phyloP scores from a whole-genome alignment of 2,888 invertebrate genomes.

The Gymnosoma rotundatum region DNA sequence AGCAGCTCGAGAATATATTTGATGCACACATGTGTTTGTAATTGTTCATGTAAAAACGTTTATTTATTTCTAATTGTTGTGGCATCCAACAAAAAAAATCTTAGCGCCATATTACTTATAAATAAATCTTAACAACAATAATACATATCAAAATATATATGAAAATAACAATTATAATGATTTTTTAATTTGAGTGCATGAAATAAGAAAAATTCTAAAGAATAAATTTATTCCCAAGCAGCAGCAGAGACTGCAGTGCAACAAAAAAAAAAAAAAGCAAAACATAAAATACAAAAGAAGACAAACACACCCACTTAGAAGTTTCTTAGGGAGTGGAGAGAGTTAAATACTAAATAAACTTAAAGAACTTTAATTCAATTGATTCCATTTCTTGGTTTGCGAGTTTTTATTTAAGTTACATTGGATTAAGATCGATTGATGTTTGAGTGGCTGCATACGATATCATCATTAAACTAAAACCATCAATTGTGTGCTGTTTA shows the following conservation, averaged over 20 bases:
- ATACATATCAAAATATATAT: constrained; percentile 26
- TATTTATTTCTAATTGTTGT: constrained; percentile 42
- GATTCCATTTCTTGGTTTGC: not conserved
- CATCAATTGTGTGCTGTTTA: not conserved
- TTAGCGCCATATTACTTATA: constrained; percentile 64
- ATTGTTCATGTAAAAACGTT: constrained; percentile 41
- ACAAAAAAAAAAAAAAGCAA: too few relatives aligned
- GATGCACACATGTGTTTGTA: constrained; percentile 6
- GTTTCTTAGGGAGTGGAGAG: constrained; percentile 13
- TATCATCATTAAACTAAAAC: not conserved
- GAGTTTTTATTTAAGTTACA: not conserved
- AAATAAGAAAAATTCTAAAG: not conserved
- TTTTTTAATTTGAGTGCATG: constrained; percentile 25
- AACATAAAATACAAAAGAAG: not conserved
- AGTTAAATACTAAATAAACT: constrained; percentile 21
- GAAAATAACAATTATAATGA: constrained; percentile 45
- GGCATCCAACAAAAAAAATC: constrained; percentile 37
- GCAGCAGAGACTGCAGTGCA: not conserved
- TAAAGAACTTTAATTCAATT: constrained; percentile 11
- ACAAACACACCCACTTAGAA: constrained; percentile 32
- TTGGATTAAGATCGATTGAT: constrained; percentile 39
- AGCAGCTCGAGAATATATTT: not conserved
- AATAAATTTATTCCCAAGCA: constrained; percentile 9
- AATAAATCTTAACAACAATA: not conserved
- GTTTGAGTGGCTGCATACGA: not conserved